Conservation (phyloP, 2,888 invertebrate species). For the Drosophila pseudotalamancana region DNA sequence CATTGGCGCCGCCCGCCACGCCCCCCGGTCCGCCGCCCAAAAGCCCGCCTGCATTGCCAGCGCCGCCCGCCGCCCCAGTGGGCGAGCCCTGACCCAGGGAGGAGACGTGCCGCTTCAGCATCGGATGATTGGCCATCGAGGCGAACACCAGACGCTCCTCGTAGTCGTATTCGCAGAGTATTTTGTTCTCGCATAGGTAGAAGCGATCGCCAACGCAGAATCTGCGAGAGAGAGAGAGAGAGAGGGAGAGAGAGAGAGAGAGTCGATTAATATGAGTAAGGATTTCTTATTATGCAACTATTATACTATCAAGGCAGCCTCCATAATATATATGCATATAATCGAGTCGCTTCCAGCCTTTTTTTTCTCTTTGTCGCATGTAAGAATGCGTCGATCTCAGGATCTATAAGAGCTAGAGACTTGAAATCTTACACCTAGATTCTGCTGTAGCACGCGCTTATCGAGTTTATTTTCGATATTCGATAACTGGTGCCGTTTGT, state of each 20-base stretch:
- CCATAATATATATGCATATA: too few relatives aligned
- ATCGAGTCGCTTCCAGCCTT: too few relatives aligned
- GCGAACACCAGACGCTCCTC: constrained; percentile 98
- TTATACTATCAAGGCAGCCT: too few relatives aligned
- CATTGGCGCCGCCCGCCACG: constrained; percentile 46
- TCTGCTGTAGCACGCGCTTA: too few relatives aligned
- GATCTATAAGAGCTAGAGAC: too few relatives aligned
- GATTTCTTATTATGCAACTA: too few relatives aligned
- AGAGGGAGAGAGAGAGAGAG: not conserved
- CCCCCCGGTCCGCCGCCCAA: constrained; percentile 69
- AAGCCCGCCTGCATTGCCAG: constrained; percentile 57
- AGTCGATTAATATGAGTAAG: not conserved
- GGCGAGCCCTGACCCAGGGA: constrained; percentile 83
- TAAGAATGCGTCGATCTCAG: too few relatives aligned
- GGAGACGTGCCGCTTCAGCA: constrained; percentile 84
- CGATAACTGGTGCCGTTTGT: too few relatives aligned
- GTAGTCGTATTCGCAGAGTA: constrained; percentile 98
- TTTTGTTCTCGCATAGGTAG: constrained; percentile 98
- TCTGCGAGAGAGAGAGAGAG: constrained; percentile 85
- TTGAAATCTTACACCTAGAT: too few relatives aligned
- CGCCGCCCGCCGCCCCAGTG: constrained; percentile 73
- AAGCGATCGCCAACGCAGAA: constrained; percentile 99
- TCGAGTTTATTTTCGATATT: too few relatives aligned
- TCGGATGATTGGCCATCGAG: constrained; percentile 96
- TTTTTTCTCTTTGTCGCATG: too few relatives aligned